Percentiles rank a stretch among this genome's conserved stretches.
Conservation (phyloP, 53 echinoderm and acorn worm species). For the Paracentrotus lividus region DNA sequence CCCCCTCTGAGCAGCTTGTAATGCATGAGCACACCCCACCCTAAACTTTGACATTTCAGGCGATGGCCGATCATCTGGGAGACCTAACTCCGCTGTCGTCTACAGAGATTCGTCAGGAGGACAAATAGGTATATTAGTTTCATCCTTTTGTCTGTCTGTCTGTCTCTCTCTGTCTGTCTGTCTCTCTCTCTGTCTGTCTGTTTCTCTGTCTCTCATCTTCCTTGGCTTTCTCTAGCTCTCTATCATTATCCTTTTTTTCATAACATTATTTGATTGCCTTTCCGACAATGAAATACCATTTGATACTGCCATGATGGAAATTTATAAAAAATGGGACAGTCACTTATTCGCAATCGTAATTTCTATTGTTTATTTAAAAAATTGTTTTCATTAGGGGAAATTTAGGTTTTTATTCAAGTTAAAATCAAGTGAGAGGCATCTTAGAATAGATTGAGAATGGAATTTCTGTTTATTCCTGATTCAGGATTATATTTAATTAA, state of each 20-base stretch:
- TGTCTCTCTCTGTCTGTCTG: background rate
- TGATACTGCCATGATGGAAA: background rate
- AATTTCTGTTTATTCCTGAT: no score
- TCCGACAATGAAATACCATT: background rate
- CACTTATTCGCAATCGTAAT: no score
- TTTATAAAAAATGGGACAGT: no score
- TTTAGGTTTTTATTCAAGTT: no score
- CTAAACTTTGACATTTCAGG: slow-evolving; percentile 58
- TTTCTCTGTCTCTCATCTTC: background rate
- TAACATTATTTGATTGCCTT: background rate
- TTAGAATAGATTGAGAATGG: no score
- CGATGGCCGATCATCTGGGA: slow-evolving; percentile 60
- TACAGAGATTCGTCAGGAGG: slow-evolving; percentile 87
- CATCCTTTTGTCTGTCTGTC: background rate
- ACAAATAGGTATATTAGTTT: slow-evolving; percentile 91
- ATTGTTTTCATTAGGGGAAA: no score
- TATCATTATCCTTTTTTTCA: background rate
- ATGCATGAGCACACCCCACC: slow-evolving; percentile 63
- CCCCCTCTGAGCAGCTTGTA: slow-evolving; percentile 27
- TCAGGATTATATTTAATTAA: no score
- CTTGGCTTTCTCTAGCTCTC: background rate
- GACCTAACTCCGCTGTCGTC: slow-evolving; percentile 82
- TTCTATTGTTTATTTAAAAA: no score
- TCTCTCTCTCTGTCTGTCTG: background rate
- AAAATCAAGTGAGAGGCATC: no score